Percentiles rank a stretch among this genome's conserved stretches.
These are phyloP conservation scores for Drosophila ezoana DNA, from an alignment of 2,888 invertebrate genomes.

Conservation along the genomic window DNA sequence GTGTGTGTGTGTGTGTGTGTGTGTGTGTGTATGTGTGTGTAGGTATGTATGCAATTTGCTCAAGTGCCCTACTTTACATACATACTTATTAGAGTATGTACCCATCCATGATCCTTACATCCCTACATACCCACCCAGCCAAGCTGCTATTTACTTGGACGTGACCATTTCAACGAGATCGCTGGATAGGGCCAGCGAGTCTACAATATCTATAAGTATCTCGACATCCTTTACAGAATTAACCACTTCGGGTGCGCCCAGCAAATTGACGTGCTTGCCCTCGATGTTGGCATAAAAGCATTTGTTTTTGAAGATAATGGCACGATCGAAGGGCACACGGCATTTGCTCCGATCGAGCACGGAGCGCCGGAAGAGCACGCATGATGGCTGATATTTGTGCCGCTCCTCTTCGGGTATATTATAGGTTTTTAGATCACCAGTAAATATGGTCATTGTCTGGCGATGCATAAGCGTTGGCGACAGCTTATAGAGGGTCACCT, in stretches of 20 bases:
- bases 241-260: slow-evolving; percentile 84
- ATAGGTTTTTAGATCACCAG: slow-evolving; percentile 82
- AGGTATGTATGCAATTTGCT: background rate
- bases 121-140: slow-evolving; percentile 3
- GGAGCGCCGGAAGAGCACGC: slow-evolving; percentile 84
- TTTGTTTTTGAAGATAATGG: slow-evolving; percentile 85
- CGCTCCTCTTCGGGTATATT: slow-evolving; percentile 83
- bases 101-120: slow-evolving; percentile 3
- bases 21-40: slow-evolving; percentile 5
- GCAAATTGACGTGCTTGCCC: slow-evolving; percentile 84
- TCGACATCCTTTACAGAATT: slow-evolving; percentile 82
- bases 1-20: slow-evolving; percentile 11
- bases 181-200: slow-evolving; percentile 82
- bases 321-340: slow-evolving; percentile 84
- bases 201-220: slow-evolving; percentile 84
- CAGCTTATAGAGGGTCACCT: slow-evolving; percentile 83
- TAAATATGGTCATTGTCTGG: slow-evolving; percentile 75
- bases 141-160: slow-evolving; percentile 50
- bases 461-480: slow-evolving; percentile 70
- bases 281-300: slow-evolving; percentile 84
- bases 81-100: slow-evolving; percentile 2
- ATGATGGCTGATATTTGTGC: slow-evolving; percentile 83
- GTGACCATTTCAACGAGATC: slow-evolving; percentile 76
- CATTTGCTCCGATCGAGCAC: slow-evolving; percentile 71
- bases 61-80: slow-evolving; percentile 3